Conservation (phyloP, 2,888 invertebrate genomes). For the Pterostichus madidus region DNA sequence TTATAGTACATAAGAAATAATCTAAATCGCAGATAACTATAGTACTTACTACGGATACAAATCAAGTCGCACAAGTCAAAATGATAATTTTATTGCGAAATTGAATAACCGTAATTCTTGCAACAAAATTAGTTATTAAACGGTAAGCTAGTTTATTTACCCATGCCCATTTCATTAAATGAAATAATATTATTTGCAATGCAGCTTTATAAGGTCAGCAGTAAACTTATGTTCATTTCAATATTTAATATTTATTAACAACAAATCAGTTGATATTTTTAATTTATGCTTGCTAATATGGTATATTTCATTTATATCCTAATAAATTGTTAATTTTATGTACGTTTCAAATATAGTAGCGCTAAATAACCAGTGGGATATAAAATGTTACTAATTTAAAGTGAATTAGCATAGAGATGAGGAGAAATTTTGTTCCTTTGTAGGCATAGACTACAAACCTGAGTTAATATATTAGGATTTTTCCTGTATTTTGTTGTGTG, state of each 20-base stretch:
- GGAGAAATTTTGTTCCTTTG: background rate
- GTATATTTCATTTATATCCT: slow-evolving; percentile 39
- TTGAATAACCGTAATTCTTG: background rate
- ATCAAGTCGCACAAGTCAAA: background rate
- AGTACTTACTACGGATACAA: background rate
- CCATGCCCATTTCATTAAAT: background rate
- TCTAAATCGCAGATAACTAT: background rate
- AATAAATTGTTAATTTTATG: slow-evolving; percentile 43
- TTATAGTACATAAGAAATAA: background rate
- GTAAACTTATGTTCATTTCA: slow-evolving; percentile 23
- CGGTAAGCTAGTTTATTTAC: background rate
- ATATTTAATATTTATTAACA: slow-evolving; percentile 41
- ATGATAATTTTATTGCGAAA: background rate
- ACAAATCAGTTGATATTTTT: slow-evolving; percentile 39
- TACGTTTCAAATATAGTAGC: slow-evolving; percentile 41
- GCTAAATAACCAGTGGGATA: slow-evolving; percentile 10
- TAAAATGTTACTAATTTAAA: slow-evolving; percentile 32
- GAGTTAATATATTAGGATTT: too few relatives aligned
- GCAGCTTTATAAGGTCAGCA: slow-evolving; percentile 10
- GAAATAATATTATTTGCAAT: slow-evolving; percentile 12
- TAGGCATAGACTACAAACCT: too few relatives aligned
- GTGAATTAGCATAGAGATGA: slow-evolving; percentile 20
- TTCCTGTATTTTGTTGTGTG: slow-evolving; percentile 13
- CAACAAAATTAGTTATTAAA: slow-evolving; percentile 10
- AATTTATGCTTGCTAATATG: slow-evolving; percentile 36